Percentiles rank a stretch among this genome's conserved stretches.
These are phyloP conservation scores for Heliconius melpomene DNA, from an alignment of 1,140 invertebrate species.

Conservation along the genomic window DNA sequence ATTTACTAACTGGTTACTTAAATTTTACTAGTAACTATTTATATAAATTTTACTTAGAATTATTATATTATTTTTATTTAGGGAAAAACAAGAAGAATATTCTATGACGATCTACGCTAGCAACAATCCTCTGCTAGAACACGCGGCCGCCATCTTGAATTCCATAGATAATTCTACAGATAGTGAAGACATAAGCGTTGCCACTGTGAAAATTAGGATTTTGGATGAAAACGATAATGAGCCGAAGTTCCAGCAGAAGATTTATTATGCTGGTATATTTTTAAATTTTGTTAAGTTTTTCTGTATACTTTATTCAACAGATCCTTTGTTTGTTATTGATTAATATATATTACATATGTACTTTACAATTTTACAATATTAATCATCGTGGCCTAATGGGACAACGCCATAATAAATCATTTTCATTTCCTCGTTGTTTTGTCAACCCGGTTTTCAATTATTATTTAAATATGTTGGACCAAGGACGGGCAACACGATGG, in stretches of 20 bases:
- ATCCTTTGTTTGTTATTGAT: too few relatives aligned
- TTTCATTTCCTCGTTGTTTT: too few relatives aligned
- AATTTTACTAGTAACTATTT: too few relatives aligned
- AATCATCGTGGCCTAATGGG: too few relatives aligned
- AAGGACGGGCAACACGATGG: too few relatives aligned
- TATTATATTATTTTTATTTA: conserved; percentile 43
- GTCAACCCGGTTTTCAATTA: too few relatives aligned
- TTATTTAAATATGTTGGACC: not conserved
- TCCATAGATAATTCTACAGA: conserved; percentile 69
- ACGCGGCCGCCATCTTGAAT: conserved; percentile 62
- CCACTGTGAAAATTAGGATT: conserved; percentile 87
- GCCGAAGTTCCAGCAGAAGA: conserved; percentile 87
- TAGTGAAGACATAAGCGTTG: conserved; percentile 82
- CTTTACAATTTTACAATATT: too few relatives aligned
- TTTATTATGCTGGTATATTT: conserved; percentile 86
- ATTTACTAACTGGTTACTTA: too few relatives aligned
- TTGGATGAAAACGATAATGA: conserved; percentile 94
- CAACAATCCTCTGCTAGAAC: conserved; percentile 89
- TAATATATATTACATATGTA: too few relatives aligned
- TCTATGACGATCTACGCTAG: conserved; percentile 90
- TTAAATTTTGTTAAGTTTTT: not conserved
- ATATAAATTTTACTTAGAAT: too few relatives aligned
- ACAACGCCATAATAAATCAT: too few relatives aligned
- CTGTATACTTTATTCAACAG: too few relatives aligned
- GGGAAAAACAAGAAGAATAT: conserved; percentile 87